Conservation (phyloP, 1,140 invertebrate species). For the Temnothorax nylanderi region DNA sequence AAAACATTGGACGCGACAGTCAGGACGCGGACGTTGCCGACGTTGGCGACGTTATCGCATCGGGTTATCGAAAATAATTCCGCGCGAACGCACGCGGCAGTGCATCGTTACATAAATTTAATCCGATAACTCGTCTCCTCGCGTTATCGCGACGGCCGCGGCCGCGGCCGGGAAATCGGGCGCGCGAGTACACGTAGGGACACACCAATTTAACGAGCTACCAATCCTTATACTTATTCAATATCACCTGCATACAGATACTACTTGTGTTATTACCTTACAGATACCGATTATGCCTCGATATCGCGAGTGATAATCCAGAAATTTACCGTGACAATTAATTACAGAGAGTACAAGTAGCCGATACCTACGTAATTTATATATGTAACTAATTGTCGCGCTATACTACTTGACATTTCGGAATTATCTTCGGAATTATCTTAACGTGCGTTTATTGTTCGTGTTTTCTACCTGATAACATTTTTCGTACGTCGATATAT, state of each 20-base stretch:
- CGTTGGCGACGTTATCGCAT: conserved; percentile 72
- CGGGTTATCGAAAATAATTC: conserved; percentile 81
- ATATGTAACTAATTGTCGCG: not conserved
- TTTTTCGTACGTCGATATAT: not conserved
- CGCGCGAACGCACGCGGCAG: conserved; percentile 66
- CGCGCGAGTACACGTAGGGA: not conserved
- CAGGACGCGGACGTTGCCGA: conserved; percentile 55
- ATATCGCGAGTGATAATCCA: not conserved
- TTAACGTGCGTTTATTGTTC: not conserved
- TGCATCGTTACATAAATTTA: conserved; percentile 81
- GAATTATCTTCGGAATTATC: not conserved
- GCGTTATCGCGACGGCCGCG: conserved; percentile 74
- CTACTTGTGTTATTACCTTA: conserved; percentile 10
- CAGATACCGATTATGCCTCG: not conserved
- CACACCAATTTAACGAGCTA: conserved; percentile 1
- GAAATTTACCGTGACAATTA: conserved; percentile 9
- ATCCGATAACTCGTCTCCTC: conserved; percentile 76
- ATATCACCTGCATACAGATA: not conserved
- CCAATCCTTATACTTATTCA: conserved; percentile 17
- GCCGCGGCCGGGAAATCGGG: conserved; percentile 51
- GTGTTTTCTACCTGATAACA: not conserved
- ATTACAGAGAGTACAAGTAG: not conserved
- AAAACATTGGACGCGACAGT: conserved; percentile 67
- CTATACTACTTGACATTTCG: not conserved
- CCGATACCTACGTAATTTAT: not conserved